Base-by-base conservation (phyloP, 2,888 invertebrate species). In the Elmis aenea region DNA sequence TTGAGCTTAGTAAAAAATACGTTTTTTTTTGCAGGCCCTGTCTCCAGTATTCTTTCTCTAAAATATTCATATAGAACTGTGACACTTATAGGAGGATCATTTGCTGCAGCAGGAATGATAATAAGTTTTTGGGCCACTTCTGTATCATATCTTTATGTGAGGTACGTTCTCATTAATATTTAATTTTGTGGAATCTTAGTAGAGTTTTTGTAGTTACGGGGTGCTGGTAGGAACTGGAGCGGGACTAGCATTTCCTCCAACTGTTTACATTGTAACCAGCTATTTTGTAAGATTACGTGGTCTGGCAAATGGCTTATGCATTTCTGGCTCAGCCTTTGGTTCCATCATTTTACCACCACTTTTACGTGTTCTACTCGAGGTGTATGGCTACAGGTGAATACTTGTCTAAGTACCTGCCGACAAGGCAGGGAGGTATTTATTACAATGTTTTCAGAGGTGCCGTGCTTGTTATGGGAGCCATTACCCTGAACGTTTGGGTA, bases 241-340 rank as follows among this genome's bases (percentile, higher is more conserved):
- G 1, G 90, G 90, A 0, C 68, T 90, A 5, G 82, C 88, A 1
- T 91, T 90, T 69, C 90, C 90, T 1, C 89, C 90, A 2, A 90
- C 90, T 0, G 88, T 91, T 18, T 89, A 90, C 67, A 89, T 90
- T 51, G 89, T 90, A 48, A 88, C 88, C 30, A 86, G 86, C 39
- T 90, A 90, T 68, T 90, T 90, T 66, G 81, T 85, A 23, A 75
- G 79, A 26, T 68, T 81, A 5, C 73, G 89, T 25, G 90, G 90
- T 0, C 71, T 90, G 8, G 90, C 90, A 24, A 90, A 90, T 66
- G 90, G 90, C 0, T 77, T 90, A 12, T 90, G 90, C 55, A 89
- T 90, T 71, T 89, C 89, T 1, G 90, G 90, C 9, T 87, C 87
- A 51, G 88, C 90, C 0, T 75, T 90, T 47, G 90, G 90, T 8